Evolutionary conservation across 2,888 invertebrate species (phyloP).

Genomic region (Dynastes tityus): DNA sequence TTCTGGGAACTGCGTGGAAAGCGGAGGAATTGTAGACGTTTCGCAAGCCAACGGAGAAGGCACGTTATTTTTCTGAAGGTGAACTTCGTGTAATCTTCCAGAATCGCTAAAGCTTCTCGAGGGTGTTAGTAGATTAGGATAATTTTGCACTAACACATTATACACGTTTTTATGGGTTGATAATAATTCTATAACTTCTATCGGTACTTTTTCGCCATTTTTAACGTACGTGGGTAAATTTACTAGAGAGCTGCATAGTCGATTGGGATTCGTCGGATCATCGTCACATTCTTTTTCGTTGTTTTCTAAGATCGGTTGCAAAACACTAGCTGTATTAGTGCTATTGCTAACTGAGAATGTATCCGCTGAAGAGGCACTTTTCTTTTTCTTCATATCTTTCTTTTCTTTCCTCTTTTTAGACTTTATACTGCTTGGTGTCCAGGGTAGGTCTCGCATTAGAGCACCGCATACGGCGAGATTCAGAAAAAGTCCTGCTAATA

Average conservation of each 20-base stretch:
- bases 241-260: constrained; percentile 85
- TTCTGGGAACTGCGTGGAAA: constrained; percentile 67
- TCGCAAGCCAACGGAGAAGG: constrained; percentile 65
- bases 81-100: constrained; percentile 71
- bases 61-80: constrained; percentile 63
- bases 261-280: constrained; percentile 61
- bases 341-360: constrained; percentile 81
- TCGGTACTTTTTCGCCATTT: constrained; percentile 83
- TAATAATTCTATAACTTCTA: constrained; percentile 83
- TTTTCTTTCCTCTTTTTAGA: constrained; percentile 76
- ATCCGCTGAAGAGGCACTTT: constrained; percentile 78
- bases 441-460: constrained; percentile 84
- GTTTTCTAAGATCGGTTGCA: constrained; percentile 72
- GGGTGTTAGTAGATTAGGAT: constrained; percentile 81
- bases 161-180: constrained; percentile 81
- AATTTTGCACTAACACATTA: constrained; percentile 82
- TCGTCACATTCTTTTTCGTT: constrained; percentile 59
- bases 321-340: constrained; percentile 76
- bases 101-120: constrained; percentile 84
- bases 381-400: constrained; percentile 73
- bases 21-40: constrained; percentile 67
- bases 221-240: constrained; percentile 89
- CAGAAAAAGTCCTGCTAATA: constrained; percentile 85
- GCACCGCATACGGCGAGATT: constrained; percentile 88
- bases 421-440: constrained; percentile 77